Evolutionary conservation across 2,797 vertebrate genomes (phyloP).

Genomic region (Threskiornis aethiopicus): DNA sequence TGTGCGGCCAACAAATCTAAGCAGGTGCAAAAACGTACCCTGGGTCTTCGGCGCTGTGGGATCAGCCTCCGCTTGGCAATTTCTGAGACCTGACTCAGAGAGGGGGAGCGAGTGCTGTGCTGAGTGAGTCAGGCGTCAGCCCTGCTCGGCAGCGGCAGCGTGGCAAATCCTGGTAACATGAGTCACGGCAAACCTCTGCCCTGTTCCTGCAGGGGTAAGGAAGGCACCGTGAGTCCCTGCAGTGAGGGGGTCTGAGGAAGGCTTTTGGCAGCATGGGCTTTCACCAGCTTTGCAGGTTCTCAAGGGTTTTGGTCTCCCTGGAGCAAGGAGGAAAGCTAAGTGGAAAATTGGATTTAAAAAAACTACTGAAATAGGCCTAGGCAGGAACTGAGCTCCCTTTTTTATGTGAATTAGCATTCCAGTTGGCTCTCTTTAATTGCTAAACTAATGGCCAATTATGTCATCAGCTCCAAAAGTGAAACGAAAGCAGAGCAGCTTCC

Average conservation of each 20-base stretch:
- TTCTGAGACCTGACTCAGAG: neutral
- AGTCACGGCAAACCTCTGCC: neutral
- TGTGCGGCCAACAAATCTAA: fast-evolving
- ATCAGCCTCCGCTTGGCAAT: neutral
- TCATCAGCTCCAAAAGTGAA: constrained; percentile 15
- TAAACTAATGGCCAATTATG: constrained; percentile 11
- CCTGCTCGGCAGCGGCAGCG: neutral
- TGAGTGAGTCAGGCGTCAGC: neutral
- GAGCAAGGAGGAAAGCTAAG: neutral
- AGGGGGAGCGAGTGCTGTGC: neutral
- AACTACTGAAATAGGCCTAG: neutral
- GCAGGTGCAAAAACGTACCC: fast-evolving
- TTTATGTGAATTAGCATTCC: constrained; percentile 6
- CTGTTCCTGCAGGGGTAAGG: neutral
- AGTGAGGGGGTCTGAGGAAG: neutral
- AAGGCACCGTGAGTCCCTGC: fast-evolving
- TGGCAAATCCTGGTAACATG: neutral
- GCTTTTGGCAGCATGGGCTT: neutral
- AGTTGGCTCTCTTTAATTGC: constrained; percentile 5
- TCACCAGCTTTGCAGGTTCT: neutral
- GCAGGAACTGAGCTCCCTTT: neutral
- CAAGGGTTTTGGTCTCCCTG: neutral
- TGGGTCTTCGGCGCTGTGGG: neutral
- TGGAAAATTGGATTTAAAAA: neutral
- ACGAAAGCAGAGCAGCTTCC: neutral